Conservation (phyloP, 2,888 invertebrate species). For the Dicyrtoma fusca region DNA sequence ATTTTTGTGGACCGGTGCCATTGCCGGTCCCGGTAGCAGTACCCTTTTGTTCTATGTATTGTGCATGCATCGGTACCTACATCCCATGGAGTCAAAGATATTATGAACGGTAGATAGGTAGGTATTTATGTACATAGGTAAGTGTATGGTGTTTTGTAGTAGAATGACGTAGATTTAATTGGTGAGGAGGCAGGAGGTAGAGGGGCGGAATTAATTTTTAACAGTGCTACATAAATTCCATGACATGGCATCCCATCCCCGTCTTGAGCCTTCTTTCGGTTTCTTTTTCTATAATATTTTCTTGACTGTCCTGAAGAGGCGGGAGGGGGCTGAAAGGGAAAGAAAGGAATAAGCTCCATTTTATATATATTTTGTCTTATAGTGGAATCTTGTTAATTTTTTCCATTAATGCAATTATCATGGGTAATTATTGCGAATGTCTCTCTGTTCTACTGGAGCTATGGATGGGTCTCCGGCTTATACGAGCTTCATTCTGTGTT, state of each 20-base stretch:
- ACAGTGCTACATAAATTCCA: slow-evolving; percentile 39
- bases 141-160: neutral
- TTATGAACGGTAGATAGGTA: too few species aligned
- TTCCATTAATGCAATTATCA: slow-evolving; percentile 46
- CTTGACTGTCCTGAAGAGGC: neutral
- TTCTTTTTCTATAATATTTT: neutral
- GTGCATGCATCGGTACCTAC: neutral
- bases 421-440: slow-evolving; percentile 44
- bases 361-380: slow-evolving; percentile 5
- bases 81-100: too few species aligned
- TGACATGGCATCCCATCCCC: slow-evolving; percentile 28
- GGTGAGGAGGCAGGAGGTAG: slow-evolving; percentile 19
- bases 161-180: slow-evolving; percentile 18
- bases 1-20: neutral
- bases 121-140: too few species aligned
- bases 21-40: too few species aligned
- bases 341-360: slow-evolving; percentile 14
- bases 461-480: neutral
- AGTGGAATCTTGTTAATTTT: slow-evolving; percentile 45
- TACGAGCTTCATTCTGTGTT: neutral
- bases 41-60: too few species aligned
- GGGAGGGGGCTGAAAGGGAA: slow-evolving; percentile 9
- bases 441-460: slow-evolving; percentile 6
- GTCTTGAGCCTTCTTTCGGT: neutral
- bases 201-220: slow-evolving; percentile 42